Evolutionary conservation across 1,140 invertebrate species (phyloP).

Genomic region (Calycopis cecrops): DNA sequence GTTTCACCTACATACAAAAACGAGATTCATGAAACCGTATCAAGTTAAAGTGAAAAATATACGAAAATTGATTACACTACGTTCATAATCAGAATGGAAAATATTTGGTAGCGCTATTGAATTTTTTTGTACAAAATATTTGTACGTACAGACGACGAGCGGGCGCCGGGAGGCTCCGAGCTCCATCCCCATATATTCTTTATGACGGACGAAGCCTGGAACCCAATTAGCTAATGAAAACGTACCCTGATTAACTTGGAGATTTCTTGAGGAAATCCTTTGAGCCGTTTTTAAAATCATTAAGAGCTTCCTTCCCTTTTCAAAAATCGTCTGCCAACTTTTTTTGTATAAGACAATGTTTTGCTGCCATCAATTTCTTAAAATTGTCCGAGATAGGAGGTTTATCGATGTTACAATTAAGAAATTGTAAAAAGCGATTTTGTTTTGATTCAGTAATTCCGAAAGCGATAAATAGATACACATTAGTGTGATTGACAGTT

Average conservation of each 20-base stretch:
- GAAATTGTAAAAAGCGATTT: too few species aligned
- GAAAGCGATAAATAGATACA: too few species aligned
- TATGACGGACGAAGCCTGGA: constrained; percentile 20
- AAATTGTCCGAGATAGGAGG: too few species aligned
- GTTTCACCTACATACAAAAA: too few species aligned
- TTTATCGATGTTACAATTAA: too few species aligned
- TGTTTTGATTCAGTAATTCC: too few species aligned
- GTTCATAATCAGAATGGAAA: too few species aligned
- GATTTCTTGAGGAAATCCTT: constrained; percentile 29
- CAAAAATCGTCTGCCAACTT: not conserved
- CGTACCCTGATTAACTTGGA: constrained; percentile 41
- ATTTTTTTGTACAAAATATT: too few species aligned
- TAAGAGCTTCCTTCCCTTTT: constrained; percentile 8
- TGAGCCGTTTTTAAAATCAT: constrained; percentile 24
- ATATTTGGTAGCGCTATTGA: too few species aligned
- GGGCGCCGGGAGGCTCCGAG: not conserved
- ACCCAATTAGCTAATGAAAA: constrained; percentile 68
- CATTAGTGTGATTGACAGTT: too few species aligned
- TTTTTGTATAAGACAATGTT: too few species aligned
- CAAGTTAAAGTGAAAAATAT: not conserved
- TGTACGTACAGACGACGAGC: not conserved
- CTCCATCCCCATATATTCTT: constrained; percentile 9
- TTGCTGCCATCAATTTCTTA: too few species aligned
- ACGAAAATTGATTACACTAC: not conserved
- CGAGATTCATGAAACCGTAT: not conserved